Base-by-base conservation (phyloP, 2,888 invertebrate species). In the Sympetrum striolatum region DNA sequence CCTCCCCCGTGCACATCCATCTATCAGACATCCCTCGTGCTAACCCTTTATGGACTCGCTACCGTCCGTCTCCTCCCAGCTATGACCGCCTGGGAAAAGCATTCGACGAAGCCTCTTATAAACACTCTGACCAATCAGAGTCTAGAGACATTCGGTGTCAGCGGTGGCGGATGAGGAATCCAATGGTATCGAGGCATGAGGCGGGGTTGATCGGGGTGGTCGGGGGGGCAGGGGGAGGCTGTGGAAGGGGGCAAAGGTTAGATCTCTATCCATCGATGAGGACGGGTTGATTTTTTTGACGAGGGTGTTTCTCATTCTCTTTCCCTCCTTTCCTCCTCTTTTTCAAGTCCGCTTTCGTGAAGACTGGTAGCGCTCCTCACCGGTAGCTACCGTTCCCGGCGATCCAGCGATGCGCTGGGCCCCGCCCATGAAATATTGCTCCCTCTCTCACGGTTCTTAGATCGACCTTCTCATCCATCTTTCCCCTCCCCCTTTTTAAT, bases 381-480 rank as follows among this genome's bases (percentile, higher is more conserved):
- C 82, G 82, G n/a, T n/a, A 64, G 86, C 86, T 86, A 86, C 86
- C 37, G 86, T 86, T 86, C 86, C 37, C 37, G 18, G 82, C 58
- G 35, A 82, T 82, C 82, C 82, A 60, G 35, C 58, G 82, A 82
- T 82, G 82, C 35, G 82, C 58, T 82, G 39, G 35, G 86, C 86
- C 86, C 60, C 86, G 86, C 86, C 86, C 86, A 86, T 86, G 86
- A 86, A 86, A 86, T 86, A 86, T 86, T 82, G 58, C 58, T 35
- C 58, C 82, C 60, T 39, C 86, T 86, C 86, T 86, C 86, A 86
- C 86, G 86, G 60, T 86, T 60, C 86, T 39, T 60, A 81, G 81
- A 81, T 81, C 81, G 22, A 81, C 39, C 37, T 37, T 18, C 39
- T 35, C 31, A 25, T 44, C 25, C 81, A 58, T 35, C 82, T 82